Evolutionary conservation across 1,140 invertebrate genomes (phyloP), one percentile per base, ranked within the genome.

Genomic region (Episyrphus balteatus): DNA sequence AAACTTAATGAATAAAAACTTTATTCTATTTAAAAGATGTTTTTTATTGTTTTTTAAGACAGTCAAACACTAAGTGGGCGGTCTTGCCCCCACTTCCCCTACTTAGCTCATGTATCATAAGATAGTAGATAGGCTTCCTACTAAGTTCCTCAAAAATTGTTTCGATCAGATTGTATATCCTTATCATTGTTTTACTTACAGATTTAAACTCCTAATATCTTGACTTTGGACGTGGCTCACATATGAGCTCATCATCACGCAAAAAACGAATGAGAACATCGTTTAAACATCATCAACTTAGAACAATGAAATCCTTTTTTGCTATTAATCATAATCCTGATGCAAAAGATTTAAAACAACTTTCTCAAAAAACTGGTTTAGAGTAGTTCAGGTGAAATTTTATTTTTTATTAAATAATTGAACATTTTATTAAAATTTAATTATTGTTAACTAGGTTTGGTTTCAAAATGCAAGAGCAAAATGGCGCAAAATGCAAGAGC

Each of bases 301-400:
- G 92, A 51, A 95, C 92, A 51, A 98, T 99, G 93, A 98, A 98
- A 75, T 89, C 88, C 52, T 98, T 98, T 73, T 99, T 99, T 73
- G 84, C 90, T 50, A 85, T 97, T 70, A 99, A 98, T 76, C 95
- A 98, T 73, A 98, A 99, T 77, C 95, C 95, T 1, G 93, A 98
- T 71, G 90, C 94, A 47, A 97, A 98, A 75, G 94, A 98, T 74
- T 75, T 98, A 40, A 97, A 97, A 70, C 90, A 96, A 68, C 79
- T 98, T 53, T 92, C 92, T 41, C 91, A 95, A 74, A 98, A 99
- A 78, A 99, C 96, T 43, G 92, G 92, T 44, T 79, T 99, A 79
- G 95, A 70, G 95, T 99, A 48, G 74, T 99, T 55, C 96, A 99
- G 86, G 95, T 98, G 76, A 81, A 75, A 55, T n/a, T 44, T 42